phyloP scores from a whole-genome alignment of 2,113 vertebrate genomes.

The Hemiprocne comata region DNA sequence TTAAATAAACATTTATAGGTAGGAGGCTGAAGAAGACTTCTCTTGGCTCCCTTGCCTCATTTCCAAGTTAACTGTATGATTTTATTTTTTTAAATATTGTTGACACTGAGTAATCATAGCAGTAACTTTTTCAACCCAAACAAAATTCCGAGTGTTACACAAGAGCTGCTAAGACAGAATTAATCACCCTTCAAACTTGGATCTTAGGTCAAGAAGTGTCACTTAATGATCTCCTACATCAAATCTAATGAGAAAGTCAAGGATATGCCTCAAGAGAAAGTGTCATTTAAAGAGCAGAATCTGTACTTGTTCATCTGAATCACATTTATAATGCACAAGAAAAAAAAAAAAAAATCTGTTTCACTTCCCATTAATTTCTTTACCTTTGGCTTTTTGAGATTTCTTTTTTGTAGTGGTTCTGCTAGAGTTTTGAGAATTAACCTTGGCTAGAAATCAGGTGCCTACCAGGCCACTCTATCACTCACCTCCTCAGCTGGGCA shows the following conservation, averaged over 20 bases:
- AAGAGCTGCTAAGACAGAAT: not conserved
- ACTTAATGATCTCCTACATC: not conserved
- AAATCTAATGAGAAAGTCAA: conserved; percentile 8
- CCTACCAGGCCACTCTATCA: not conserved
- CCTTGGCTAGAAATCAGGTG: not conserved
- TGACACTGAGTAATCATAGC: not conserved
- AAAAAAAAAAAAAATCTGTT: not conserved
- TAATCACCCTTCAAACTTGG: not conserved
- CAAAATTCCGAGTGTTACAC: not conserved
- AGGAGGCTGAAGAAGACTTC: not conserved
- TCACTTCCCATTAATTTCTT: not conserved
- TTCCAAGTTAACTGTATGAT: not conserved
- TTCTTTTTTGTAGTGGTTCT: not conserved
- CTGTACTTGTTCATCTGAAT: not conserved
- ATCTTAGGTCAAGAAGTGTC: not conserved
- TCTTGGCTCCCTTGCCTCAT: not conserved
- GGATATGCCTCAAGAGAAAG: not conserved
- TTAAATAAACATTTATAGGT: not conserved
- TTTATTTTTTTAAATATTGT: not conserved
- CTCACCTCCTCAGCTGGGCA: not conserved
- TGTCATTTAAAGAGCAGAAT: not conserved
- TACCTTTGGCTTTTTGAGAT: not conserved
- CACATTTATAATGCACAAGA: not conserved
- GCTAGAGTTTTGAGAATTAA: not conserved
- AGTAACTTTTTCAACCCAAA: not conserved